Base-by-base conservation (phyloP, 2,797 vertebrate species). In the Aldrovandia affinis region DNA sequence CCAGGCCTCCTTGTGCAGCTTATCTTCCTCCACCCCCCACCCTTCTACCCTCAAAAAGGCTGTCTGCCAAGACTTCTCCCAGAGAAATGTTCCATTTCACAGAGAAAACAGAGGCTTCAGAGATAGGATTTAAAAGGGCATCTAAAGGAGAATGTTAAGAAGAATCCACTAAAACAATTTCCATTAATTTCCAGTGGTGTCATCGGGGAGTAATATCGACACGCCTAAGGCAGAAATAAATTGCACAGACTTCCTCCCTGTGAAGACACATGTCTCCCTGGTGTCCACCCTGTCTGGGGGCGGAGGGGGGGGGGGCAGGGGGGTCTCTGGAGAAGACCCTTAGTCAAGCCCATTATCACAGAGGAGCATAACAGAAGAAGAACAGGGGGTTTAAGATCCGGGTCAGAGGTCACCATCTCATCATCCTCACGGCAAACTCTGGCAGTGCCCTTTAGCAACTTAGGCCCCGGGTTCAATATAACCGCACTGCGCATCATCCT, bases 121-220 rank as follows among this genome's bases (percentile, higher is more conserved):
- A 89, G 91, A 91, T 91, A 92, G 92, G 94, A 94, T 39, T 70
- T 92, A 93, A 95, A 95, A 95, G 94, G 94, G 93, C 94, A 94
- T 94, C 92, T 92, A 95, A 95, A 95, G 95, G 94, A 95, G 94
- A 95, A 95, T 93, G 93, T 95, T 95, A 95, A 96, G 95, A 94
- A 95, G 14, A 91, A 95, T 95, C 93, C 93, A 91, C 94, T 94
- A 95, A 96, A 96, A 95, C 94, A 95, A 95, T 95, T 96, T 95
- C 94, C 94, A 95, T 95, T 95, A 94, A 96, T 95, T 96, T 95
- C 95, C 92, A 92, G 91, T 92, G 91, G 88, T 93, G 90, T 92
- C 95, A 75, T 92, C 87, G 36, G 94, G 94, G 95, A 96, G 92
- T 94, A 94, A 95, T 95, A 95, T 95, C 94, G 93, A 94, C 95